phyloP scores from a whole-genome alignment of 1,140 invertebrate species.

The Plutomurus gul region DNA sequence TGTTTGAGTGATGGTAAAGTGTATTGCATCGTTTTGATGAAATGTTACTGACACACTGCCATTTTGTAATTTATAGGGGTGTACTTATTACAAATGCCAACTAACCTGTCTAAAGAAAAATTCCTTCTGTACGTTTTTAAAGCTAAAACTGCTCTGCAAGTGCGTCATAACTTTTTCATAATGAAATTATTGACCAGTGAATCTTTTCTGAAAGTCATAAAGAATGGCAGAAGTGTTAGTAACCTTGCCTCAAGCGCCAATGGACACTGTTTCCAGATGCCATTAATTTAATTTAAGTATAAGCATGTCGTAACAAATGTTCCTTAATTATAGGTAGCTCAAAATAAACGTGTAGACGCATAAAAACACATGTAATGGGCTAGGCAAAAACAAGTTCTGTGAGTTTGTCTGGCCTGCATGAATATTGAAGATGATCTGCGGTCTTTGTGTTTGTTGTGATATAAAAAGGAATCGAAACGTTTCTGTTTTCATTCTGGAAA shows the following conservation, averaged over 20 bases:
- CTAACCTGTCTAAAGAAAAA: no score
- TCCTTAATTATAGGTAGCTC: neutral
- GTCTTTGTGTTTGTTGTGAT: neutral
- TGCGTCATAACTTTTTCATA: no score
- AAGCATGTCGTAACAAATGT: neutral
- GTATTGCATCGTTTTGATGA: no score
- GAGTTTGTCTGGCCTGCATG: neutral
- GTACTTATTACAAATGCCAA: no score
- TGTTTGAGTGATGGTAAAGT: no score
- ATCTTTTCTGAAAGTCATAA: no score
- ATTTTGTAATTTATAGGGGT: no score
- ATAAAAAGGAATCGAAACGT: neutral
- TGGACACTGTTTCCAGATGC: neutral
- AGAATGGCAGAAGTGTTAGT: neutral
- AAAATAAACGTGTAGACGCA: neutral
- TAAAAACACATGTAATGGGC: neutral
- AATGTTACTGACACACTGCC: no score
- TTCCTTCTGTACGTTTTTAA: no score
- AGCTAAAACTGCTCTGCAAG: no score
- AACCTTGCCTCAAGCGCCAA: neutral
- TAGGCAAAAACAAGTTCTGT: neutral
- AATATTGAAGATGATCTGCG: neutral
- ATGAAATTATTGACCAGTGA: no score
- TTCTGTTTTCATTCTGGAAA: no score
- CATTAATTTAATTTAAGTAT: neutral